Evolutionary conservation across 2,113 vertebrate genomes (phyloP), one percentile per base, ranked within the genome.

Genomic region (Salvator merianae): DNA sequence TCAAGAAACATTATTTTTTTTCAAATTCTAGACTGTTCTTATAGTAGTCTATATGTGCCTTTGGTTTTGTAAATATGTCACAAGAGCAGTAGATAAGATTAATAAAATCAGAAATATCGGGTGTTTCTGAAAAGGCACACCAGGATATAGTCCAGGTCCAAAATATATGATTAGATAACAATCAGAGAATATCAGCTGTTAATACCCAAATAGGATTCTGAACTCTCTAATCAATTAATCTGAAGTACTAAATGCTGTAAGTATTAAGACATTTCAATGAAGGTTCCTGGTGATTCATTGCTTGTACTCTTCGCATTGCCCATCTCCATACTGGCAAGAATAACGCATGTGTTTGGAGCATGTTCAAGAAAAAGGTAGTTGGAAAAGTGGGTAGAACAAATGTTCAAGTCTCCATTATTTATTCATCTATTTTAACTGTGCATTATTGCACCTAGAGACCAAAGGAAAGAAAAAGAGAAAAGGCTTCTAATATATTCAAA

Each of bases 31-130:
- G 66, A 22, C 2, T 47, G 4, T 4, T 2, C 43, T 88, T 68
- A 47, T 14, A 32, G 5, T 3, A 77, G 30, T 38, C 18, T 66
- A 30, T n/a, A 40, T 0, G 7, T 85, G 87, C 79, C 9, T 28
- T 65, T 66, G 63, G 75, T 68, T 86, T 86, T 85, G 38, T 36
- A 12, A n/a, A 71, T 83, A 63, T 72, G 9, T 63, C 86, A 86
- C 78, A 84, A 43, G 82, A 66, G n/a, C 7, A 90, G 34, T 43
- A 89, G 40, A 36, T 76, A 77, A 13, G 14, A 3, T 0, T 0
- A 73, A n/a, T 79, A 91, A 87, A 47, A 84, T 87, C 70, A 84
- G 71, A 89, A 91, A 86, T 47, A 66, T 38, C 30, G 36, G 79
- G 4, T 28, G 36, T 0, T 88, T 62, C 36, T 34, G 86, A 86